Evolutionary conservation across 2,113 vertebrate species (phyloP), one percentile per base, ranked within the genome.

Genomic region (Nesospiza acunhae): DNA sequence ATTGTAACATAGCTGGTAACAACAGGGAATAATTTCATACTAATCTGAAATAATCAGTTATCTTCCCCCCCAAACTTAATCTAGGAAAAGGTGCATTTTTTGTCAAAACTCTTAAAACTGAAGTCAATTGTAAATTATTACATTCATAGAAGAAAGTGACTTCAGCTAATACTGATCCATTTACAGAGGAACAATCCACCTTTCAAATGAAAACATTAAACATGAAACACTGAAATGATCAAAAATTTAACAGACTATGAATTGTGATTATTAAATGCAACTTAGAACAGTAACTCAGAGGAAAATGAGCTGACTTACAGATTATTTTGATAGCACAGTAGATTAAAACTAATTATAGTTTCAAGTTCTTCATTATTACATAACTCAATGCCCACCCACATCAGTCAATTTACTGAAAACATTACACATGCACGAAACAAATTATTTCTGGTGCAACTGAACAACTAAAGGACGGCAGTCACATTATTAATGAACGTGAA

Each of bases 331-430:
- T n/a, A 95, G 46, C 15, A 10, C 13, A 81, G 46, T 15, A 94
- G 46, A 94, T 81, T 74, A 90, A 96, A 96, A 90, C 30, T 87
- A 77, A 96, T 96, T 89, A 64, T 58, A 89, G 69, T 84, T 76
- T 79, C 62, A 96, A 72, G 50, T 60, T 94, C 96, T 93, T 95
- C 41, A 69, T 81, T 93, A 95, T 96, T 94, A 96, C 8, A 5
- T 91, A 95, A 95, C 63, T 85, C 75, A 49, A 81, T 96, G 75
- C 42, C 83, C 31, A 89, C 41, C 84, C 30, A 87, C 66, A 94
- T 50, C 39, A 68, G 77, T 41, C 81, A 68, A 81, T 87, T 91
- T 58, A 95, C 23, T 84, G 82, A 84, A 93, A 88, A 84, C 41
- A 89, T 53, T 35, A 76, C 46, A 94, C 31, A 82, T 5, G 87